A percentile compares a stretch with the other conserved stretches of the same genome.
phyloP scores from a whole-genome alignment of 2,113 vertebrate genomes.

The Cyanistes caeruleus region DNA sequence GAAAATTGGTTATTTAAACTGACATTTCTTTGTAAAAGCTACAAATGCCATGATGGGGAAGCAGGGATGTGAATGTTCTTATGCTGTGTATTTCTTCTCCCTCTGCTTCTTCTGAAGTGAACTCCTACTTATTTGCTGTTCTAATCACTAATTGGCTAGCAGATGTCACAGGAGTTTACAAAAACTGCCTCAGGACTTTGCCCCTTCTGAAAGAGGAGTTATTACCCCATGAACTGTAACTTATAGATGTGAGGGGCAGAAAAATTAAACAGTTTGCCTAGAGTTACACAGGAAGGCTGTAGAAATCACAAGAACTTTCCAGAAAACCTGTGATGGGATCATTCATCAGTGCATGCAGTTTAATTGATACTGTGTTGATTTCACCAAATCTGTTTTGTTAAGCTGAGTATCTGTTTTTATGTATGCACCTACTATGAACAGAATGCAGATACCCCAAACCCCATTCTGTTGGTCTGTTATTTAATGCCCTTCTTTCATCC shows the following conservation, averaged over 20 bases:
- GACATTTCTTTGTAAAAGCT: constrained; percentile 23
- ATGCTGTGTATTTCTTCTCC: not conserved
- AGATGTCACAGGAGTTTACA: not conserved
- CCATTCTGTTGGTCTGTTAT: not conserved
- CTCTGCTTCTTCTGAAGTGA: not conserved
- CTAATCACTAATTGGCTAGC: not conserved
- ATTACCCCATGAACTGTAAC: not conserved
- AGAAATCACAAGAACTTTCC: not conserved
- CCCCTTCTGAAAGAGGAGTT: not conserved
- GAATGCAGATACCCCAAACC: not conserved
- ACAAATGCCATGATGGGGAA: not conserved
- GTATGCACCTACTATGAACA: not conserved
- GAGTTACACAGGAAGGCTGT: not conserved
- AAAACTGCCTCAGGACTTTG: not conserved
- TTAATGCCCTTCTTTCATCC: not conserved
- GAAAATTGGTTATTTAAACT: constrained; percentile 35
- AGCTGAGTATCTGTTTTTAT: not conserved
- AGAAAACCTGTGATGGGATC: not conserved
- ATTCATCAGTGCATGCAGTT: not conserved
- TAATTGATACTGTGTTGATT: not conserved
- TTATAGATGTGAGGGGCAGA: not conserved
- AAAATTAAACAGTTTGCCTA: not conserved
- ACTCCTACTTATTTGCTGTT: not conserved
- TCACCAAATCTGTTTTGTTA: not conserved
- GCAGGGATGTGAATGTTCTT: not conserved